phyloP scores from a whole-genome alignment of 2,888 invertebrate genomes.

The Willowsia nigromaculata region DNA sequence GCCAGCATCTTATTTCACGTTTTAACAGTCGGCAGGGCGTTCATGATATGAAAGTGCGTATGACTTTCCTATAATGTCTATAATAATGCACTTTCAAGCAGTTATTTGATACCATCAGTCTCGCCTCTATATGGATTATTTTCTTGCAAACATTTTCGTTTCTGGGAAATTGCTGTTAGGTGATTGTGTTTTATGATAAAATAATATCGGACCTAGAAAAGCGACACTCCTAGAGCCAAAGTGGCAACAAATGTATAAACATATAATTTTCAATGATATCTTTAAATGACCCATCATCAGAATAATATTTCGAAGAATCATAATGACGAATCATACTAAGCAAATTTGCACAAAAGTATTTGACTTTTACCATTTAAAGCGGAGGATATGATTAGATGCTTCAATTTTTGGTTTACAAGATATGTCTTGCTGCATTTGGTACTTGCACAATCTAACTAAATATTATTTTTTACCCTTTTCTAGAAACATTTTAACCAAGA shows the following conservation, averaged over 20 bases:
- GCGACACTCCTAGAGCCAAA: neutral
- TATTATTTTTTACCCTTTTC: slow-evolving; percentile 1
- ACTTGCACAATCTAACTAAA: neutral
- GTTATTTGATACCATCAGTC: slow-evolving; percentile 7
- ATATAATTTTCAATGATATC: neutral
- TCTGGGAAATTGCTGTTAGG: neutral
- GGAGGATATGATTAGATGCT: no score
- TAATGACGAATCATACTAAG: no score
- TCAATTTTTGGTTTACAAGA: no score
- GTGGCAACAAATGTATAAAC: neutral
- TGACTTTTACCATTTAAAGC: no score
- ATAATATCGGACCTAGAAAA: neutral
- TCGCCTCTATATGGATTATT: neutral
- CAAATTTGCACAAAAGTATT: no score
- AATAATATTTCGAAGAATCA: neutral
- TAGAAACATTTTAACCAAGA: slow-evolving; percentile 91
- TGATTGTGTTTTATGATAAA: slow-evolving; percentile 28
- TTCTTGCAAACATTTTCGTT: no score
- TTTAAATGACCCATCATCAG: slow-evolving; percentile 26
- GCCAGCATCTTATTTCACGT: neutral
- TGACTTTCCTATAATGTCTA: slow-evolving; percentile 27
- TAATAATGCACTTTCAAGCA: slow-evolving; percentile 13
- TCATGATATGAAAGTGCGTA: neutral
- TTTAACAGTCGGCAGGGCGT: neutral
- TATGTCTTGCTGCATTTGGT: no score